Conservation (phyloP, 2,888 invertebrate species). For the Ferrisia virgata region DNA sequence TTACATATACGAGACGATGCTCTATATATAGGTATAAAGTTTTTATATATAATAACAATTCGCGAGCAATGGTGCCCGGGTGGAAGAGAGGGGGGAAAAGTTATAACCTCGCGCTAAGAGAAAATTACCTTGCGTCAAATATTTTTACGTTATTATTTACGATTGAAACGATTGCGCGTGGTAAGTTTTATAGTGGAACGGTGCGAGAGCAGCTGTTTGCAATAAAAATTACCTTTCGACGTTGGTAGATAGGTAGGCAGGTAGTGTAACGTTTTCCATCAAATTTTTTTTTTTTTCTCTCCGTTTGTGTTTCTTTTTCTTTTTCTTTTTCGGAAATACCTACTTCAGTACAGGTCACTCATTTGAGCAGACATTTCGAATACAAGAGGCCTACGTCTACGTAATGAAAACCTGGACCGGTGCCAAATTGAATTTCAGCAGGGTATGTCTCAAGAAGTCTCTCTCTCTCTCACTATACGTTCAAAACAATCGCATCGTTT, state of each 20-base stretch:
- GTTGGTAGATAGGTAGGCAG: neutral
- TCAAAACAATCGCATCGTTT: slow-evolving; percentile 2
- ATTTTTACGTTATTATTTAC: slow-evolving; percentile 17
- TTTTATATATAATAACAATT: slow-evolving; percentile 6
- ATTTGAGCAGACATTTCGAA: neutral
- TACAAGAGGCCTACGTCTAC: neutral
- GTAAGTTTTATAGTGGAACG: neutral
- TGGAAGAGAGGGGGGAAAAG: neutral
- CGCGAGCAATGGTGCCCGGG: neutral
- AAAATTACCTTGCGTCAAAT: slow-evolving; percentile 8
- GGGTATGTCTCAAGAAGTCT: neutral
- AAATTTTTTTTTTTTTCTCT: too few species aligned
- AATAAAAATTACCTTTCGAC: slow-evolving; percentile 2
- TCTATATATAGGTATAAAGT: neutral
- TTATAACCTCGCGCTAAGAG: slow-evolving; percentile 1
- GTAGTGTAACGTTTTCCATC: too few species aligned
- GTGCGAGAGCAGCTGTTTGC: neutral
- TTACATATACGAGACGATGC: neutral
- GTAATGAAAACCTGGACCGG: neutral
- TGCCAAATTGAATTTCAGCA: slow-evolving; percentile 17
- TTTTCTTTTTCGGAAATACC: neutral
- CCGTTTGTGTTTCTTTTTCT: neutral
- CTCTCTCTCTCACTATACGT: too few species aligned
- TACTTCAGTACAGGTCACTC: neutral
- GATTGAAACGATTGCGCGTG: slow-evolving; percentile 17